Percentiles rank a stretch among this genome's conserved stretches.
Evolutionary conservation across 2,113 vertebrate genomes (phyloP).

Genomic region (Vulpes lagopus): DNA sequence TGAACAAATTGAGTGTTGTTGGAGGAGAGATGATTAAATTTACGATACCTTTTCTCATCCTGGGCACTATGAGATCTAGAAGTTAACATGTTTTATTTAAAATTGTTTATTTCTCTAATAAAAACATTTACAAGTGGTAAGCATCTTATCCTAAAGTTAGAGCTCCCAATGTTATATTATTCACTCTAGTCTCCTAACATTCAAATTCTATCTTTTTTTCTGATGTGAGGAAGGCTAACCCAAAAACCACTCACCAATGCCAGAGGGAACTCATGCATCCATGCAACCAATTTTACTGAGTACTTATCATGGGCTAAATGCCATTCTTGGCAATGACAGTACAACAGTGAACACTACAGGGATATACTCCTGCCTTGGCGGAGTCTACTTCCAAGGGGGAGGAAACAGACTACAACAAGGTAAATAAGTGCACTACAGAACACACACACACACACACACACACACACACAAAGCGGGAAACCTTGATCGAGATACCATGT

Average conservation of each 20-base stretch:
- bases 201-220: constrained; percentile 22
- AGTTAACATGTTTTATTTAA: background rate
- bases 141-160: background rate
- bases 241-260: background rate
- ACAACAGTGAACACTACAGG: background rate
- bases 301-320: background rate
- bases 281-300: background rate
- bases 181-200: background rate
- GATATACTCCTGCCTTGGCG: background rate
- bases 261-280: background rate
- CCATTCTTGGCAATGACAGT: background rate
- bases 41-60: background rate
- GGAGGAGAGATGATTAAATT: background rate
- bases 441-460: background rate
- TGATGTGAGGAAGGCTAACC: background rate
- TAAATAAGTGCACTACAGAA: background rate
- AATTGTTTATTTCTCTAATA: background rate
- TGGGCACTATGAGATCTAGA: background rate
- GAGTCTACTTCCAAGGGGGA: background rate
- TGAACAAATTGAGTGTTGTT: too few species aligned
- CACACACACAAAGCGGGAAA: background rate
- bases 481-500: background rate
- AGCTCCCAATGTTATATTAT: background rate
- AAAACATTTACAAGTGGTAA: background rate
- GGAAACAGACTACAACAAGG: background rate